A percentile compares a stretch with the other conserved stretches of the same genome.
Evolutionary conservation across 1,140 invertebrate species (phyloP).

Genomic region (Dinothrombium tinctorium): DNA sequence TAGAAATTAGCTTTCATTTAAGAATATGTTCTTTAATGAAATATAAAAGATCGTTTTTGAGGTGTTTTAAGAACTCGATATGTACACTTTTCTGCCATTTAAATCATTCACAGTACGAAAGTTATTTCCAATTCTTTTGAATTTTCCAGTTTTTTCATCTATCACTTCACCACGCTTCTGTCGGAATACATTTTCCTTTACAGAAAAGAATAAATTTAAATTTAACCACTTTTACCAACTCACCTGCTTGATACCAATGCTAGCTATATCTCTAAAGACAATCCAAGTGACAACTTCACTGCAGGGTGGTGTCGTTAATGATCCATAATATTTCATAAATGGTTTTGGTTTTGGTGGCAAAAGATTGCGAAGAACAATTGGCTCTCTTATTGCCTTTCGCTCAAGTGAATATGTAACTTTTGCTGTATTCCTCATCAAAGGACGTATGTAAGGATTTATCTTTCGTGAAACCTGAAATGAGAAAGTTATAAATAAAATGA

Average conservation of each 20-base stretch:
- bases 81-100: no score
- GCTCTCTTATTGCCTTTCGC: background rate
- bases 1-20: no score
- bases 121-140: no score
- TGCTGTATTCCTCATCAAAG: background rate
- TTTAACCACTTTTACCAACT: no score
- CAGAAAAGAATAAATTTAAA: no score
- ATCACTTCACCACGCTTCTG: no score
- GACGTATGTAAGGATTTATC: background rate
- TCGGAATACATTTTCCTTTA: no score
- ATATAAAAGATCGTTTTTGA: no score
- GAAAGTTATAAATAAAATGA: background rate
- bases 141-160: no score
- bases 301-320: slow-evolving; percentile 73
- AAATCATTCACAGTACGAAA: no score
- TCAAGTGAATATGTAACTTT: background rate
- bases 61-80: no score
- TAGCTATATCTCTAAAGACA: slow-evolving; percentile 47
- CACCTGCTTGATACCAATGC: slow-evolving; percentile 50
- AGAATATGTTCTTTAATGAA: no score
- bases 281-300: slow-evolving; percentile 71
- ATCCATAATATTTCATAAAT: slow-evolving; percentile 38
- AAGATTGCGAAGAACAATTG: background rate
- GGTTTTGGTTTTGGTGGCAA: background rate
- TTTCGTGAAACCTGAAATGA: background rate